Base-by-base conservation (phyloP, 1,140 invertebrate species). In the Cydia amplana region DNA sequence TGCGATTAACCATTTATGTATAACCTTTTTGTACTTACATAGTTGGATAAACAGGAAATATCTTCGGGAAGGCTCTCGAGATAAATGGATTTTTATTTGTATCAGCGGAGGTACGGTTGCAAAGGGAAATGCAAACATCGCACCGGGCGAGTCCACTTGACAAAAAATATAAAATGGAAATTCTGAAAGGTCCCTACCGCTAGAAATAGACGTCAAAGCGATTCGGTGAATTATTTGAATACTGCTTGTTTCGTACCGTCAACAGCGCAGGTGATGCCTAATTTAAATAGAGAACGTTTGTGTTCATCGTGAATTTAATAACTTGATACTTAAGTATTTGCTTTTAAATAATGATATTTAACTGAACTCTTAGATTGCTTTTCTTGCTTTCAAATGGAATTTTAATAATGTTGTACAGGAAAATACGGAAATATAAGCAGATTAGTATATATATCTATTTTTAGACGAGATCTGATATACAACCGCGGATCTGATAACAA, bases 161-260 rank as follows among this genome's bases (percentile, higher is more conserved):
- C 72, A 23, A 51, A 73, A 73, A 73, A 73, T 28, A 51, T 73
- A 55, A 73, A 73, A 73, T 73, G 72, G 20, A 73, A 73, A 73
- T 70, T 70, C 65, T 18, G 32, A 36, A 70, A 70, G 25, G 43
- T 55, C 20, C 20, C 20, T 60, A 36, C 28, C 65, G 64, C 64
- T 67, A 67, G 64, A 67, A 67, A 28, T n/a, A 67, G 28, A 67
- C 25, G 25, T 67, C 64, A 67, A 67, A 67, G 64, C 64, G n/a
- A 70, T 70, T 70, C 32, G 65, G 32, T 18, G 65, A 70, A 67
- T 67, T 70, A 70, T 70, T 70, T 70, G 65, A 70, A 36, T 70
- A 36, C 65, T 40, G 65, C 65, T 70, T 70, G 65, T 70, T 65
- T 70, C 32, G 32, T 70, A 70, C 32, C 36, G 65, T 18, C 65